Evolutionary conservation across 2,888 invertebrate species (phyloP).

Genomic region (Diadegma fenestrale): DNA sequence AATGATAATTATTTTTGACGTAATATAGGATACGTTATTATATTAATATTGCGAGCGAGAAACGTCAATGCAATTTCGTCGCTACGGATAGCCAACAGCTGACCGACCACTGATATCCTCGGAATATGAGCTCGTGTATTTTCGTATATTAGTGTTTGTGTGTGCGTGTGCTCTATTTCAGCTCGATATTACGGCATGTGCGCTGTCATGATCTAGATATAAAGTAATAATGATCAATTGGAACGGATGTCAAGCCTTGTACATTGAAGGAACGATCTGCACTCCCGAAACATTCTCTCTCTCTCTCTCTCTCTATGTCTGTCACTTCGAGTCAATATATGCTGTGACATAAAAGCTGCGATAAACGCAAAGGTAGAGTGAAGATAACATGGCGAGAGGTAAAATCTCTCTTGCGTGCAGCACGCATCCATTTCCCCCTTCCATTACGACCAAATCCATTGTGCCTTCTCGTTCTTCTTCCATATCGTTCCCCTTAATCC

Average conservation of each 20-base stretch:
- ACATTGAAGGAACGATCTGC: neutral
- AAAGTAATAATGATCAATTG: conserved; percentile 68
- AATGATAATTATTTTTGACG: conserved; percentile 51
- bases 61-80: conserved; percentile 56
- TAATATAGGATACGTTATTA: conserved; percentile 40
- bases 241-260: conserved; percentile 66
- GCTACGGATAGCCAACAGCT: conserved; percentile 29
- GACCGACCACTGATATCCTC: conserved; percentile 58
- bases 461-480: conserved; percentile 25
- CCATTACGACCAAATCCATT: conserved; percentile 36
- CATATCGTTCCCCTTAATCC: conserved; percentile 24
- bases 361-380: conserved; percentile 16
- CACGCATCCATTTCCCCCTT: conserved; percentile 67
- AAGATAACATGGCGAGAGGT: conserved; percentile 59
- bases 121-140: conserved; percentile 1
- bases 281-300: conserved; percentile 3
- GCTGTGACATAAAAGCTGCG: conserved; percentile 31
- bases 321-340: conserved; percentile 36
- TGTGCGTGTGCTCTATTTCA: conserved; percentile 12
- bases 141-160: neutral
- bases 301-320: conserved; percentile 3
- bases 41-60: conserved; percentile 60
- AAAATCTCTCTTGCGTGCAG: conserved; percentile 65
- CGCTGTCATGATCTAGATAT: conserved; percentile 63
- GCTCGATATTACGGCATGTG: conserved; percentile 33